Evolutionary conservation across 2,797 vertebrate species (phyloP).

Genomic region (Sebastes iracundus): DNA sequence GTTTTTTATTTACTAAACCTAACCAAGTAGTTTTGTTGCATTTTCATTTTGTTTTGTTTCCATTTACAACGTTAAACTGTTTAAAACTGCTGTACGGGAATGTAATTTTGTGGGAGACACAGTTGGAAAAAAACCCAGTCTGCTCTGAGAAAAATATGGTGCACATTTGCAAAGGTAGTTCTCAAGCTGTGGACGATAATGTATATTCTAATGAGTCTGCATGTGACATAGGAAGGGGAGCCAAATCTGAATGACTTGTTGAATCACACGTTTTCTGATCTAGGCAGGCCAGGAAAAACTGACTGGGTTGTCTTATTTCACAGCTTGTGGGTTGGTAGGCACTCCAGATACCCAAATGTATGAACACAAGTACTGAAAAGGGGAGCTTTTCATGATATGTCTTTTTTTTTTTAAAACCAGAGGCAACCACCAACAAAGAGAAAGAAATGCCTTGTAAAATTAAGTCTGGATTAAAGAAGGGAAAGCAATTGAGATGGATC

Average conservation of each 20-base stretch:
- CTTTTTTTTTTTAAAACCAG: not conserved
- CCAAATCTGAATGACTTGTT: not conserved
- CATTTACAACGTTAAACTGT: too few relatives aligned
- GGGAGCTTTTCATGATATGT: not conserved
- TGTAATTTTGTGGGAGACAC: too few relatives aligned
- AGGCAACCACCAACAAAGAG: slow-evolving; percentile 15
- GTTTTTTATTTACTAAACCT: too few relatives aligned
- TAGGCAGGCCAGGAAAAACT: not conserved
- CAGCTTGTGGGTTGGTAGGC: not conserved
- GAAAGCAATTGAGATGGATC: slow-evolving; percentile 49
- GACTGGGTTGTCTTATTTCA: not conserved
- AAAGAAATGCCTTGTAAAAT: slow-evolving; percentile 53
- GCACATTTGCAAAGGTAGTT: too few relatives aligned
- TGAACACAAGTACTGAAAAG: not conserved
- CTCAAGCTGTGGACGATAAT: too few relatives aligned
- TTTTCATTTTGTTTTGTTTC: too few relatives aligned
- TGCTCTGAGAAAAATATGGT: too few relatives aligned
- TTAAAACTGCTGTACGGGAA: too few relatives aligned
- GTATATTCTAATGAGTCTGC: too few relatives aligned
- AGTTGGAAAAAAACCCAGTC: too few relatives aligned
- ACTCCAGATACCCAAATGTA: not conserved
- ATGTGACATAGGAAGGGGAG: too few relatives aligned
- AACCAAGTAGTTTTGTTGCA: too few relatives aligned
- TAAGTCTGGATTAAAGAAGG: slow-evolving; percentile 36
- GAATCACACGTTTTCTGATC: not conserved